Evolutionary conservation across 1,140 invertebrate genomes (phyloP).

Genomic region (Anastrepha ludens): DNA sequence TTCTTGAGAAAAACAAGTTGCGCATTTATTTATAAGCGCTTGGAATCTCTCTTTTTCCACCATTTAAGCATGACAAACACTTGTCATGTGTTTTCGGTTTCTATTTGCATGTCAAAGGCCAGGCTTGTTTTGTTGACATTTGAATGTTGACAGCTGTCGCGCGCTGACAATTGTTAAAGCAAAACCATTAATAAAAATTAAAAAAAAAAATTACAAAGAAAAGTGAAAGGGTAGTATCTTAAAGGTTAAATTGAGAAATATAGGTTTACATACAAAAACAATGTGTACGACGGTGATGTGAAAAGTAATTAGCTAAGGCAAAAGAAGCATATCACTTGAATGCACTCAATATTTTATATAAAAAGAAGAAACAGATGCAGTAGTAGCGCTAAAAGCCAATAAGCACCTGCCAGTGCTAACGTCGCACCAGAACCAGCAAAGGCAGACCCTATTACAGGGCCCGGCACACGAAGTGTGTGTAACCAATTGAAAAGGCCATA

Average conservation of each 20-base stretch:
- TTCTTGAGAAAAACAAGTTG: background rate
- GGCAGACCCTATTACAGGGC: too few species aligned
- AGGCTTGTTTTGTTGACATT: background rate
- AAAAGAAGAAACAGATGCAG: too few species aligned
- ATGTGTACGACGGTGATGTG: background rate
- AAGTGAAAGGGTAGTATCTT: too few species aligned
- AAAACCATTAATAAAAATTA: background rate
- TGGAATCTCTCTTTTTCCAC: background rate
- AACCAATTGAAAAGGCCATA: too few species aligned
- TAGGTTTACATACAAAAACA: too few species aligned
- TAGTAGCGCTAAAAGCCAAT: too few species aligned
- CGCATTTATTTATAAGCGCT: conserved; percentile 15
- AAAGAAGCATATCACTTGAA: too few species aligned
- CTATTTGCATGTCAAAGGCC: conserved; percentile 28
- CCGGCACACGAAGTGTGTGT: too few species aligned
- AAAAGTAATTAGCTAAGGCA: background rate
- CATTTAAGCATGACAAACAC: background rate
- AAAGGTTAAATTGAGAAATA: too few species aligned
- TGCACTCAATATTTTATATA: too few species aligned
- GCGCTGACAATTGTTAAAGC: background rate
- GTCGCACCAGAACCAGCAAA: too few species aligned
- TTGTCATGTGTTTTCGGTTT: background rate
- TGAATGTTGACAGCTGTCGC: conserved; percentile 15
- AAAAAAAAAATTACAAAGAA: background rate
- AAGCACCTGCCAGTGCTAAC: too few species aligned